Evolutionary conservation across 2,888 invertebrate genomes (phyloP).

Genomic region (Chalcis sispes): DNA sequence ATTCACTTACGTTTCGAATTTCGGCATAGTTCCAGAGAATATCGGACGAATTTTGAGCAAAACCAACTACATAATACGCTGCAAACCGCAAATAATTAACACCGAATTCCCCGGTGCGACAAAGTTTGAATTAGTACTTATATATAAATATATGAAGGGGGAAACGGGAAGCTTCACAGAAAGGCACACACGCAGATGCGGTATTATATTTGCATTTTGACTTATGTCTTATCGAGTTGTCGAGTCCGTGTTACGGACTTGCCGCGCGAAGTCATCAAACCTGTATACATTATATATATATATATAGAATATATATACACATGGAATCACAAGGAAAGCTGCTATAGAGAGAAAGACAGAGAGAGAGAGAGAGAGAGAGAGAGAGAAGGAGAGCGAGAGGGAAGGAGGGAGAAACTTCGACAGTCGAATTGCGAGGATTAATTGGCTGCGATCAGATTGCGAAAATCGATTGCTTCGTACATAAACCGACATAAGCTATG

Average conservation of each 20-base stretch:
- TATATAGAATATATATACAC: background rate
- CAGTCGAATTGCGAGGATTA: conserved; percentile 46
- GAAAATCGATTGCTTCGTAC: conserved; percentile 52
- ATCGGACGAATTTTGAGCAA: no score
- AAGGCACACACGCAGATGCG: background rate
- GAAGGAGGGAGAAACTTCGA: no score
- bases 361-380: background rate
- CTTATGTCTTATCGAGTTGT: conserved; percentile 25
- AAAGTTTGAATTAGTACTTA: no score
- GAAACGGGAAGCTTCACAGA: background rate
- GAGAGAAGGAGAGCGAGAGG: background rate
- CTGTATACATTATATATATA: no score
- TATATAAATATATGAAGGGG: no score
- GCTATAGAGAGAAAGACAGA: background rate
- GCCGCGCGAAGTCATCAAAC: background rate
- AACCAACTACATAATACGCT: no score
- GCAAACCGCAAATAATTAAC: no score
- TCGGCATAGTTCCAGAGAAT: no score
- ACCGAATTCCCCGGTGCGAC: no score
- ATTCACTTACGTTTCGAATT: no score
- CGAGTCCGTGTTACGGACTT: background rate
- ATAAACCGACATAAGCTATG: background rate
- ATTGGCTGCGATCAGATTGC: conserved; percentile 53
- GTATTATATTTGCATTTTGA: conserved; percentile 10
- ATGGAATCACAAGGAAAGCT: background rate